Evolutionary conservation across 2,888 invertebrate species (phyloP).

Genomic region (Leptinotarsa tumamoca): DNA sequence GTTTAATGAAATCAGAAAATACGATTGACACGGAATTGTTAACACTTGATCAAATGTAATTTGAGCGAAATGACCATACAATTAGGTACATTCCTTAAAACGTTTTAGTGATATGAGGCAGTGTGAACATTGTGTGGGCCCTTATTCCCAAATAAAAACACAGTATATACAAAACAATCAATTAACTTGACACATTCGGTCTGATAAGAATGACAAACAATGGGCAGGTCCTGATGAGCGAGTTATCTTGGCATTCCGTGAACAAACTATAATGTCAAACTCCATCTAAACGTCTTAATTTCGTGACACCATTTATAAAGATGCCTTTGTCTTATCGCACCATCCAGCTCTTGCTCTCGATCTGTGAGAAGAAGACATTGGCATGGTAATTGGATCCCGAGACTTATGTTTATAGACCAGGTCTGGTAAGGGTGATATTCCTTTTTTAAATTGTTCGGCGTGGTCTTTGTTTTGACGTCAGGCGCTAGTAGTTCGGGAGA

Average conservation of each 20-base stretch:
- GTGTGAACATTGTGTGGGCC: not conserved
- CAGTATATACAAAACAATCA: slow-evolving; percentile 6
- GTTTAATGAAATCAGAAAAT: too few species aligned
- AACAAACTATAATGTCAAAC: slow-evolving; percentile 17
- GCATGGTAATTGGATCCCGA: slow-evolving; percentile 12
- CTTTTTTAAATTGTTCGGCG: not conserved
- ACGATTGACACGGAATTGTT: too few species aligned
- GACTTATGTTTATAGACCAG: slow-evolving; percentile 9
- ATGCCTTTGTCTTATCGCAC: slow-evolving; percentile 14
- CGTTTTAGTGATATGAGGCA: too few species aligned
- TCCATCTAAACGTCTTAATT: slow-evolving; percentile 15
- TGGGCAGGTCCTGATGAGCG: slow-evolving; percentile 11
- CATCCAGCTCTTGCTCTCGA: slow-evolving; percentile 9
- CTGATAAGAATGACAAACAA: slow-evolving; percentile 14
- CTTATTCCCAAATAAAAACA: not conserved
- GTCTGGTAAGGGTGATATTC: slow-evolving; percentile 2
- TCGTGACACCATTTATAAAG: slow-evolving; percentile 17
- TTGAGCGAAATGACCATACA: too few species aligned
- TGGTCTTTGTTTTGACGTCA: not conserved
- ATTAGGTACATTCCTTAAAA: too few species aligned
- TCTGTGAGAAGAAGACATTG: slow-evolving; percentile 12
- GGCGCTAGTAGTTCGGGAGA: slow-evolving; percentile 4
- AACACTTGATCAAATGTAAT: too few species aligned
- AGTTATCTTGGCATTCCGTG: slow-evolving; percentile 11
- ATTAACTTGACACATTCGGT: slow-evolving; percentile 15